These are phyloP conservation scores for Ophthalmolycus amberensis DNA, from an alignment of 2,113 vertebrate species.

Conservation along the genomic window DNA sequence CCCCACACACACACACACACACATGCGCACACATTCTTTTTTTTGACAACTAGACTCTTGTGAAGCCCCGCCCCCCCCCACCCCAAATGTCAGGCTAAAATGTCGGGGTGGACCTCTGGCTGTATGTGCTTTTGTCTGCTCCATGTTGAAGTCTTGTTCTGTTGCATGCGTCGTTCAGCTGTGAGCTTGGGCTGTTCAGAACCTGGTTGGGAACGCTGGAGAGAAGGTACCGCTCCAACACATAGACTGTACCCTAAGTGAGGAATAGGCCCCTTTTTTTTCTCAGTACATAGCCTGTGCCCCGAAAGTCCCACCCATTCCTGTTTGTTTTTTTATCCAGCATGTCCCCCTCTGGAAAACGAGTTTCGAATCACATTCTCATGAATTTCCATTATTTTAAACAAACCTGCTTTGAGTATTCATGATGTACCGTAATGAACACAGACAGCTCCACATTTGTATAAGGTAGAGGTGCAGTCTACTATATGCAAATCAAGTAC, in stretches of 20 bases:
- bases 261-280: constrained; percentile 23
- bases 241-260: constrained; percentile 48
- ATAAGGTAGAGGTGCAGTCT: neutral
- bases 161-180: constrained; percentile 75
- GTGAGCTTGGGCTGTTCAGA: constrained; percentile 79
- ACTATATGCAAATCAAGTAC: neutral
- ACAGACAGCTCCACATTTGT: neutral
- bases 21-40: neutral
- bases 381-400: neutral
- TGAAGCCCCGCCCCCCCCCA: neutral
- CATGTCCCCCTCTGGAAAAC: neutral
- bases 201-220: constrained; percentile 79
- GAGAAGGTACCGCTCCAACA: constrained; percentile 74
- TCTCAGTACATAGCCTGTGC: constrained; percentile 37
- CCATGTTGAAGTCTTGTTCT: constrained; percentile 73
- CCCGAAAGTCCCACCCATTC: constrained; percentile 7
- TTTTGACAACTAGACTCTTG: constrained; percentile 1
- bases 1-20: too few species aligned
- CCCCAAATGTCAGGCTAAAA: constrained; percentile 46
- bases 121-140: constrained; percentile 66
- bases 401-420: neutral
- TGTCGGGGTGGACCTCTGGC: constrained; percentile 68
- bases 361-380: neutral
- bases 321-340: constrained; percentile 12
- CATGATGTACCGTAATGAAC: neutral